Conservation (phyloP, 2,113 vertebrate species). For the Periophthalmus modestus region DNA sequence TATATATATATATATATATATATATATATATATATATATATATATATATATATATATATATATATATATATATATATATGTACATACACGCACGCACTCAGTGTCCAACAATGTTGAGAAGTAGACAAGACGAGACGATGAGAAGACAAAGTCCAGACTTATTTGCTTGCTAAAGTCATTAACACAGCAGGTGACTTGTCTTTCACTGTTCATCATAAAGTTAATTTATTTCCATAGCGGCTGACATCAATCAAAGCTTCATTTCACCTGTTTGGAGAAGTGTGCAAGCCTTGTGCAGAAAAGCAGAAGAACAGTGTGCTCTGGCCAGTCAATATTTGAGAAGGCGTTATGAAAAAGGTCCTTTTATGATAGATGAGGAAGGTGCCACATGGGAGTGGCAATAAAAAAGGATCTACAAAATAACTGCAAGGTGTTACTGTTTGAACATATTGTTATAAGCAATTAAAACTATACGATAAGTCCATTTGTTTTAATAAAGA, state of each 20-base stretch:
- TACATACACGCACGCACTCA: too few species aligned
- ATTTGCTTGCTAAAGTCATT: background rate
- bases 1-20: too few species aligned
- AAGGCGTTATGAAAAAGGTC: conserved; percentile 64
- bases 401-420: conserved; percentile 50
- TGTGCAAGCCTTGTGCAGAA: conserved; percentile 26
- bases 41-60: too few species aligned
- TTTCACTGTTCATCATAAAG: background rate
- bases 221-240: background rate
- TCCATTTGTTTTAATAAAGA: background rate
- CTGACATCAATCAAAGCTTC: conserved; percentile 19
- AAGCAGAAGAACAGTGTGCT: conserved; percentile 32
- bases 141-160: background rate
- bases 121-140: background rate
- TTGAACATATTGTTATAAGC: conserved; percentile 24
- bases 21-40: too few species aligned
- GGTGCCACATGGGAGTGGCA: conserved; percentile 48
- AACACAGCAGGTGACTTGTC: background rate
- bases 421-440: conserved; percentile 28
- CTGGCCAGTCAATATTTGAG: conserved; percentile 73
- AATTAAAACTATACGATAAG: conserved; percentile 16
- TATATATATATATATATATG: too few species aligned
- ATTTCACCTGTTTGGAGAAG: conserved; percentile 15
- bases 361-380: conserved; percentile 61
- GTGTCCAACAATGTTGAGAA: background rate